These are phyloP conservation scores for Drosophila melanica DNA, from an alignment of 1,140 invertebrate genomes.

Conservation along the genomic window DNA sequence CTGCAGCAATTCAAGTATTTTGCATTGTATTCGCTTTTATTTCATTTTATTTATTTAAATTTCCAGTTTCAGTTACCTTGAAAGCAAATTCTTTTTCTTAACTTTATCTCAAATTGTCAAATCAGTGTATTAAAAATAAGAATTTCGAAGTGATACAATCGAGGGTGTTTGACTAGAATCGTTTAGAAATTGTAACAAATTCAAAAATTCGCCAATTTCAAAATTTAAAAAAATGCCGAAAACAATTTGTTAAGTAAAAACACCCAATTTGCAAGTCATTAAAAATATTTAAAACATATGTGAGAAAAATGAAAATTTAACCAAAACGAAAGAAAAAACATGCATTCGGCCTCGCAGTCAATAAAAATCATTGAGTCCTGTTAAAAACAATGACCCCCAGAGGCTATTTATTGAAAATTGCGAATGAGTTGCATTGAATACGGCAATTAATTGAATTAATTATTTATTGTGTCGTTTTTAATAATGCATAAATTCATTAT, in stretches of 20 bases:
- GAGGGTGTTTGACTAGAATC: too few species aligned
- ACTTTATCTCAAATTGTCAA: background rate
- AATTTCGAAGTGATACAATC: too few species aligned
- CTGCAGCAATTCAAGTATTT: conserved; percentile 28
- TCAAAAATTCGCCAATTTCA: conserved; percentile 59
- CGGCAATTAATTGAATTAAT: conserved; percentile 68
- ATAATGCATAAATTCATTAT: conserved; percentile 1
- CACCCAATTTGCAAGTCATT: conserved; percentile 36
- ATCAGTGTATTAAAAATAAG: background rate
- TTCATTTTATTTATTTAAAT: background rate
- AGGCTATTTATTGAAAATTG: conserved; percentile 50
- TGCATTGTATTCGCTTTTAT: conserved; percentile 1
- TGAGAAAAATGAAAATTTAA: conserved; percentile 2
- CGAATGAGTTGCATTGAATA: conserved; percentile 15
- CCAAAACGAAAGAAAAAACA: conserved; percentile 18
- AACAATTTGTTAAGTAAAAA: conserved; percentile 48
- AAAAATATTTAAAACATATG: conserved; percentile 18
- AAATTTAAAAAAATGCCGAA: conserved; percentile 33
- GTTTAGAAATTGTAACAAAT: conserved; percentile 33
- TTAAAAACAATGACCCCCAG: conserved; percentile 16
- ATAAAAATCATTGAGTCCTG: conserved; percentile 28
- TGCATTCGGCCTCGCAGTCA: conserved; percentile 16
- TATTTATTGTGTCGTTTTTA: conserved; percentile 43
- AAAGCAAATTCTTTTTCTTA: background rate
- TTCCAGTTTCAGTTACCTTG: background rate